Evolutionary conservation across 2,888 invertebrate species (phyloP).

Genomic region (Brachyptera risi): DNA sequence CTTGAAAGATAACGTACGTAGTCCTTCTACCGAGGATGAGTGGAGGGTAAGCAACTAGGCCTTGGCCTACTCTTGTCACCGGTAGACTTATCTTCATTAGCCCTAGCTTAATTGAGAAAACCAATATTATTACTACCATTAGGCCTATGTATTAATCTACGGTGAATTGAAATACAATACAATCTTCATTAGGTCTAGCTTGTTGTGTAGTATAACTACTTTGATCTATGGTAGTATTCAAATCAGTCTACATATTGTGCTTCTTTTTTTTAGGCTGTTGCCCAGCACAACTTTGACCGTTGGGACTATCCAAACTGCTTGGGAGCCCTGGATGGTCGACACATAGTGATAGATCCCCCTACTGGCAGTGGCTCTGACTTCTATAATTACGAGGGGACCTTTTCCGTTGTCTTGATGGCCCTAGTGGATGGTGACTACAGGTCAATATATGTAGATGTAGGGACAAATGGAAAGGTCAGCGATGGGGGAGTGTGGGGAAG

Average conservation of each 20-base stretch:
- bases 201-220: too few relatives aligned
- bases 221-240: too few relatives aligned
- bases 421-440: slow-evolving; percentile 34
- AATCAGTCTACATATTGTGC: too few relatives aligned
- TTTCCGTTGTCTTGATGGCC: slow-evolving; percentile 36
- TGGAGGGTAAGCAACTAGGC: neutral
- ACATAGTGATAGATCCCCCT: slow-evolving; percentile 36
- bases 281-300: neutral
- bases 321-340: slow-evolving; percentile 38
- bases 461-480: slow-evolving; percentile 32
- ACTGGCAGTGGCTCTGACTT: slow-evolving; percentile 34
- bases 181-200: too few relatives aligned
- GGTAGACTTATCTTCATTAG: too few relatives aligned
- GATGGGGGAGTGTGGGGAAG: slow-evolving; percentile 18
- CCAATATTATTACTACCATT: too few relatives aligned
- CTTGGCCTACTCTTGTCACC: too few relatives aligned
- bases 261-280: neutral
- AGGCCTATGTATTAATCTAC: too few relatives aligned
- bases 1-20: neutral
- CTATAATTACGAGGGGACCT: slow-evolving; percentile 36
- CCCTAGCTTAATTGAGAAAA: neutral
- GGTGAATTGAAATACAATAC: too few relatives aligned
- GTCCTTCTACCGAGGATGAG: neutral
- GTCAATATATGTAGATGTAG: slow-evolving; percentile 35
- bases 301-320: slow-evolving; percentile 37